phyloP scores from a whole-genome alignment of 2,113 vertebrate species.

The Tragelaphus imberbis region DNA sequence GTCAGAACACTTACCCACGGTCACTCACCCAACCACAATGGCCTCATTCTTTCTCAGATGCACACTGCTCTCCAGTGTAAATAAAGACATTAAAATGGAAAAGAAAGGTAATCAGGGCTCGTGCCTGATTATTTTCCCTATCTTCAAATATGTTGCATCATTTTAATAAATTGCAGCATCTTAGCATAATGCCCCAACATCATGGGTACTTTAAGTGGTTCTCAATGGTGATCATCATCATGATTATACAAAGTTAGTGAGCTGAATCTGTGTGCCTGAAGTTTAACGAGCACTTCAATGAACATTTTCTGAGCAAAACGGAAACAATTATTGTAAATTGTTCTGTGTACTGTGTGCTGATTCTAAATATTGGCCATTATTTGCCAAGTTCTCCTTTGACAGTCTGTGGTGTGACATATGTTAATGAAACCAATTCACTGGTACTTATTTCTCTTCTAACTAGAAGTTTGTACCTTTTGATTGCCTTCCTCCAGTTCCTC shows the following conservation, averaged over 20 bases:
- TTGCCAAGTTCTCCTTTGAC: background rate
- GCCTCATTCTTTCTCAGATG: background rate
- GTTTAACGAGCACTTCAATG: constrained; percentile 2
- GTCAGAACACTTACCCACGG: background rate
- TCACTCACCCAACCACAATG: background rate
- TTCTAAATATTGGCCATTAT: background rate
- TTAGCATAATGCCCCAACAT: background rate
- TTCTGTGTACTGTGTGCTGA: background rate
- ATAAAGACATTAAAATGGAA: background rate
- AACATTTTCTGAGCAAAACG: background rate
- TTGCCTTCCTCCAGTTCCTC: background rate
- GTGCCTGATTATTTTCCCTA: background rate
- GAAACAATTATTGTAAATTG: background rate
- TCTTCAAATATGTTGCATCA: background rate
- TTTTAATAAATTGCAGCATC: background rate
- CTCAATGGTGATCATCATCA: background rate
- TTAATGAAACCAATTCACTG: background rate
- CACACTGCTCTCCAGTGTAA: background rate
- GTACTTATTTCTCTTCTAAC: background rate
- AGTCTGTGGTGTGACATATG: background rate
- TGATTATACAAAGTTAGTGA: background rate
- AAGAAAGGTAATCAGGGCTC: background rate
- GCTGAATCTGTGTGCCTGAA: background rate
- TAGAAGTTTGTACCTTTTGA: background rate
- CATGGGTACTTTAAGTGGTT: background rate